Conservation (phyloP, 2,797 vertebrate species). For the Sebastes wilsoni region DNA sequence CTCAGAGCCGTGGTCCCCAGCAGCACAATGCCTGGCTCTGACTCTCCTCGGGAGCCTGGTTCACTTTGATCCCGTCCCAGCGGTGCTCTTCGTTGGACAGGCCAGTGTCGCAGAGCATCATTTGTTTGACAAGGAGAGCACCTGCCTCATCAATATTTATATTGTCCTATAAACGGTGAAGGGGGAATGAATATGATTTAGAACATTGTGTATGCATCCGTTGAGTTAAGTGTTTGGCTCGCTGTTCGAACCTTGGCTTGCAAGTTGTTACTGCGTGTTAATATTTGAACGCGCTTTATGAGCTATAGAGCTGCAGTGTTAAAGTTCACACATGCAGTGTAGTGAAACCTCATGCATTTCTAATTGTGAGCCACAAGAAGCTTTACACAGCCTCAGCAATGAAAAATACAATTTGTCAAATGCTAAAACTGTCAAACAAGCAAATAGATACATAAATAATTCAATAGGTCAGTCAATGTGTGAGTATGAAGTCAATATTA, state of each 20-base stretch:
- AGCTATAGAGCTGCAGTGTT: not conserved
- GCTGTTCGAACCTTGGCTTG: not conserved
- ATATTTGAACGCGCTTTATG: conserved; percentile 53
- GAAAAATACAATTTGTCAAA: not conserved
- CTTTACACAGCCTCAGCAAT: not conserved
- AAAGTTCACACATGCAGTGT: conserved; percentile 22
- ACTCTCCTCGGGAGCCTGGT: conserved; percentile 14
- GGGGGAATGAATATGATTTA: conserved; percentile 22
- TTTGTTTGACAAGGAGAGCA: conserved; percentile 87
- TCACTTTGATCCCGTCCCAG: conserved; percentile 49
- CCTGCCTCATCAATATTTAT: conserved; percentile 90
- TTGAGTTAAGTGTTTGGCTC: conserved; percentile 7
- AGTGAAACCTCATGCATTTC: not conserved
- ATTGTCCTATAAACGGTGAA: conserved; percentile 60
- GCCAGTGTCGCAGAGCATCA: conserved; percentile 80
- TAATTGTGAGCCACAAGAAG: not conserved
- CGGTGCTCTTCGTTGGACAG: conserved; percentile 67
- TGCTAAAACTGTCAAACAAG: not conserved
- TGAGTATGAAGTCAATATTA: not conserved
- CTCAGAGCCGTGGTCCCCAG: conserved; percentile 14
- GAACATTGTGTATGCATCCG: conserved; percentile 24
- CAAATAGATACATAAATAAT: not conserved
- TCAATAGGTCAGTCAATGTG: not conserved
- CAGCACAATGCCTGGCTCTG: conserved; percentile 47
- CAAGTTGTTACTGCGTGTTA: conserved; percentile 23